Base-by-base conservation (phyloP, 1,140 invertebrate species). In the Samia ricini region DNA sequence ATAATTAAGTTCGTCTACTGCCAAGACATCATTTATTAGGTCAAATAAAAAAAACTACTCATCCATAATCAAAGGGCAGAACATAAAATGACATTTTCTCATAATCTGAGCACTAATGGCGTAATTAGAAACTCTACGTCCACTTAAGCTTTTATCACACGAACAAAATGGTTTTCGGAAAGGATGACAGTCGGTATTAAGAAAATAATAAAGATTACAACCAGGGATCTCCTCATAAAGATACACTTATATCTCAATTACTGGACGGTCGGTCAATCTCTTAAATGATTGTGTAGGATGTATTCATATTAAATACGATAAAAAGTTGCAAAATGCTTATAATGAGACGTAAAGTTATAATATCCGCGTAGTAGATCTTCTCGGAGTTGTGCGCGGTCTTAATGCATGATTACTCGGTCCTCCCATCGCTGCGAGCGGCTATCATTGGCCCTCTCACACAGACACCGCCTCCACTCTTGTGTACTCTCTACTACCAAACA, bases 401-500 rank as follows among this genome's bases (percentile, higher is more conserved):
- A 77, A 83, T 83, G 77, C 81, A 76, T 82, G 79, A 76, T 81
- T 81, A 74, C 75, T 66, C 74, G 83, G 70, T 85, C 85, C 83
- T 80, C 83, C 84, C 84, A 85, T 82, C 64, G 68, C 55, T 56
- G 55, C 57, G 64, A 70, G 63, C 75, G 59, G 73, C 77, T 77
- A 77, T 79, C 68, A 87, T 87, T 87, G 84, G 84, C 78, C 75
- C 70, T 63, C 61, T 52, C 58, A 49, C 54, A 60, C 64, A 65
- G 81, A 74, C 78, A 67, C 83, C 86, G 86, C 86, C 86, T 87
- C 80, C 85, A 80, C 73, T 86, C 71, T 74, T 80, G 81, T 79
- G 79, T 83, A 86, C 76, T 79, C 70, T 85, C 83, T 77, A 74
- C 76, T 82, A 79, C 80, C 81, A 83, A 85, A 86, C 81, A 84